A percentile compares a stretch with the other conserved stretches of the same genome.
Evolutionary conservation across 53 echinoderm and acorn worm species (phyloP).

Genomic region (Arbacia lixula): DNA sequence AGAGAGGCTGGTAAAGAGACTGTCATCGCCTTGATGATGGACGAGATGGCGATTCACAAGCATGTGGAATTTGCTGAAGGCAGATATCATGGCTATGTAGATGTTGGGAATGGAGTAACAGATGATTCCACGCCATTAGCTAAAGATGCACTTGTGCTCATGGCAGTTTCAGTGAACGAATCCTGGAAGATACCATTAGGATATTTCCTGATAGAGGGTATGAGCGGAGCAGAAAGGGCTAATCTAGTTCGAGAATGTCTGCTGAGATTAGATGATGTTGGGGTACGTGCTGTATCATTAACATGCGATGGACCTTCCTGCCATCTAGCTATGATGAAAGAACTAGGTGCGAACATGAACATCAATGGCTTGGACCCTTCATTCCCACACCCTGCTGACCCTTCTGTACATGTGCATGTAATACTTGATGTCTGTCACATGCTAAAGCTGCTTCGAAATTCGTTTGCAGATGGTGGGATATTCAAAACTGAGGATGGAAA

Average conservation of each 20-base stretch:
- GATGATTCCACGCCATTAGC: constrained; percentile 17
- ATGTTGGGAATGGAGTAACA: constrained; percentile 1
- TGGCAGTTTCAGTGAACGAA: constrained; percentile 44
- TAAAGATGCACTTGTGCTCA: constrained; percentile 49
- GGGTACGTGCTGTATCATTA: constrained; percentile 1
- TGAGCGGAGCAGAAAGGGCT: constrained; percentile 47
- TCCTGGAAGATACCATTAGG: constrained; percentile 49
- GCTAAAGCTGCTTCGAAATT: constrained; percentile 57
- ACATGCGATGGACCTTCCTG: constrained; percentile 51
- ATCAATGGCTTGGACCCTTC: constrained; percentile 1
- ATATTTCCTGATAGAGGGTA: constrained; percentile 48
- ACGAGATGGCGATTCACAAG: constrained; percentile 61
- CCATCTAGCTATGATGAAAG: constrained; percentile 28
- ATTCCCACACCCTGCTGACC: constrained; percentile 43
- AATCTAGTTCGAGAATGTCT: constrained; percentile 61
- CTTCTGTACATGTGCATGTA: constrained; percentile 33
- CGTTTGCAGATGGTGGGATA: constrained; percentile 31
- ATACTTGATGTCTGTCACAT: constrained; percentile 70
- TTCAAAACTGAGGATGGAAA: constrained; percentile 15
- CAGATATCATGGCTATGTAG: constrained; percentile 51
- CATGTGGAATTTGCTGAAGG: constrained; percentile 39
- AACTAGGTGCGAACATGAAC: constrained; percentile 30
- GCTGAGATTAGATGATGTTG: constrained; percentile 1
- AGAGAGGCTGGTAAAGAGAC: background rate
- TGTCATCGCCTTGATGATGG: constrained; percentile 58